Evolutionary conservation across 2,888 invertebrate genomes (phyloP), one percentile per base, ranked within the genome.

Genomic region (Dione juno): DNA sequence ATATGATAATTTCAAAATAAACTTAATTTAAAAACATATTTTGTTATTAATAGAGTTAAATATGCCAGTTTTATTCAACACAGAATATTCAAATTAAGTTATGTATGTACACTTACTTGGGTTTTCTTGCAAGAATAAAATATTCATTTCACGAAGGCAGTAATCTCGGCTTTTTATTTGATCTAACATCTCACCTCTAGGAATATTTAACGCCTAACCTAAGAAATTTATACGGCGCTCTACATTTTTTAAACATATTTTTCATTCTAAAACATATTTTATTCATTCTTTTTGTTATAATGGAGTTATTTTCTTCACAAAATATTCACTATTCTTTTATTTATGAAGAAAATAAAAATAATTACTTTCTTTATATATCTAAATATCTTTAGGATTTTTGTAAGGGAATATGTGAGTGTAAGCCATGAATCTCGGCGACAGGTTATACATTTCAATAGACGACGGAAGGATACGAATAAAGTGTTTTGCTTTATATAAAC

Each of bases 131-230:
- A n/a, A 35, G n/a, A 61, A 61, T 61, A 45, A 61, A 61, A 61
- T 61, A 61, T 61, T 61, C 61, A 61, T 28, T 45, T 45, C 45
- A 16, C 61, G 35, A 61, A 43, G 28, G 35, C 35, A 45, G 61
- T 16, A 61, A 61, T 61, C 61, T 61, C 28, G 16, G 21, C 61
- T 61, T 61, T 61, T 61, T 61, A 61, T 61, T 45, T 45, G 61
- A 61, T 45, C 45, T 45, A 61, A 45, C 28, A 11, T 61, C 45
- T 35, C 45, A 28, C n/a, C 16, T 61, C 61, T 28, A 61, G 45
- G 61, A 61, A 61, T 35, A 45, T 61, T 61, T 45, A 61, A 28
- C 28, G 61, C 11, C 57, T 57, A 40, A 57, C 57, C 57, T 57
- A 57, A 57, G 37, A 16, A 37, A 37, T 53, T 16, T 57, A 57